phyloP scores from a whole-genome alignment of 2,113 vertebrate genomes.

The Sitta europaea region DNA sequence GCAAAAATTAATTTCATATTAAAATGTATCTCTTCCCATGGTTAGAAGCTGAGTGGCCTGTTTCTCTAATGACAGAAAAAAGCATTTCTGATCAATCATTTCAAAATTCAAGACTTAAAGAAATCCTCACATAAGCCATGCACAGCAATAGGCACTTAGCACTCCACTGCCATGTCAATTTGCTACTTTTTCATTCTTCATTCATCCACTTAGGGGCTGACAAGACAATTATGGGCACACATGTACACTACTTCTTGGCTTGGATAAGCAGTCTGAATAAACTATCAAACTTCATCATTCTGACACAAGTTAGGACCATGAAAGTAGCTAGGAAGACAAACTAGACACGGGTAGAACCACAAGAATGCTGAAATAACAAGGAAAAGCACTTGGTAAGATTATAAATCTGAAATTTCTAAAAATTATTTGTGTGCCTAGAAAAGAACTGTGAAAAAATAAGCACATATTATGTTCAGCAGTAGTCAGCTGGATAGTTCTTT shows the following conservation, averaged over 20 bases:
- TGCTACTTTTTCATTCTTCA: conserved; percentile 5
- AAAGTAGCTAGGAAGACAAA: not conserved
- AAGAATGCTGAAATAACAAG: not conserved
- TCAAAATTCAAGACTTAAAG: conserved; percentile 30
- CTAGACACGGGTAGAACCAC: not conserved
- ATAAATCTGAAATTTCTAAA: not conserved
- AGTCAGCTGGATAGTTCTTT: not conserved
- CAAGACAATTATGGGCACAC: conserved; percentile 17
- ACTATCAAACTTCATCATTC: conserved; percentile 8
- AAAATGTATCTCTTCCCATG: conserved; percentile 6
- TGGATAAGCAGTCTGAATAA: not conserved
- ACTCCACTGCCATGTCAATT: not conserved
- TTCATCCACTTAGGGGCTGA: conserved; percentile 17
- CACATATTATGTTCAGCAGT: not conserved
- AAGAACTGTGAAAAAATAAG: not conserved
- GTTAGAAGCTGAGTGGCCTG: not conserved
- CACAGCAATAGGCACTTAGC: not conserved
- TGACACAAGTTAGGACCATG: not conserved
- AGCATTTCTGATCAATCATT: not conserved
- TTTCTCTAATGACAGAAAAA: conserved; percentile 1
- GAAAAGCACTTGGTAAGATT: not conserved
- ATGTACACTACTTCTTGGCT: conserved; percentile 20
- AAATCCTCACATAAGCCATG: not conserved
- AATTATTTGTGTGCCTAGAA: not conserved
- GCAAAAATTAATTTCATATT: conserved; percentile 44